phyloP scores from a whole-genome alignment of 2,797 vertebrate species.

The Hafferia zeledoni region DNA sequence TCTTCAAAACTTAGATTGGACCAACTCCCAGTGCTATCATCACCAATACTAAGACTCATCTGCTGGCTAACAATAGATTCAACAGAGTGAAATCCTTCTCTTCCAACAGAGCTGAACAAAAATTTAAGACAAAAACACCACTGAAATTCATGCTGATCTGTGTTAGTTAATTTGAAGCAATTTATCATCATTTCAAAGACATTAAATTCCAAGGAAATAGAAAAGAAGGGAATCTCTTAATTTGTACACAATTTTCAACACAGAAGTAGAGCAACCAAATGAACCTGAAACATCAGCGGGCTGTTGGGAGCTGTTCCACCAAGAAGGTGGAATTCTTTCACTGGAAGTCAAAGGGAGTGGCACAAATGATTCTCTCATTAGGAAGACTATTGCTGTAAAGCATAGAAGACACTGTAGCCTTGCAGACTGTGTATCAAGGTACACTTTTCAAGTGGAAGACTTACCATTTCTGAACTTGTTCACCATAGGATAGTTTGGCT shows the following conservation, averaged over 20 bases:
- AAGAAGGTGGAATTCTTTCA: background rate
- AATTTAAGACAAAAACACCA: conserved; percentile 28
- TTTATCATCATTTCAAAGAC: background rate
- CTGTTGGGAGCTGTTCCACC: no score
- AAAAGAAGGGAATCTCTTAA: background rate
- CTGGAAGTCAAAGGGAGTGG: background rate
- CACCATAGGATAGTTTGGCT: background rate
- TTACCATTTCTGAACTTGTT: background rate
- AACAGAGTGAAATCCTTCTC: conserved; percentile 82
- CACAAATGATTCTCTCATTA: background rate
- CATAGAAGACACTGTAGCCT: background rate
- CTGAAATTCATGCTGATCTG: background rate
- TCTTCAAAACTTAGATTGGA: conserved; percentile 98
- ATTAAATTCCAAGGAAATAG: background rate
- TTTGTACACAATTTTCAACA: background rate
- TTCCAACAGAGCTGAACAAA: conserved; percentile 81
- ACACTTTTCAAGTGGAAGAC: background rate
- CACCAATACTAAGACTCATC: conserved; percentile 90
- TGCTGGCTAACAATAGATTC: conserved; percentile 92
- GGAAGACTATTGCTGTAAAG: background rate
- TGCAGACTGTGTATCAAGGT: background rate
- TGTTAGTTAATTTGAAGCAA: background rate
- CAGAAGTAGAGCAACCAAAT: background rate
- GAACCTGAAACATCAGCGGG: background rate
- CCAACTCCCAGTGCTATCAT: conserved; percentile 98